Base-by-base conservation (phyloP, 2,888 invertebrate species). In the Neoitamus cyanurus region DNA sequence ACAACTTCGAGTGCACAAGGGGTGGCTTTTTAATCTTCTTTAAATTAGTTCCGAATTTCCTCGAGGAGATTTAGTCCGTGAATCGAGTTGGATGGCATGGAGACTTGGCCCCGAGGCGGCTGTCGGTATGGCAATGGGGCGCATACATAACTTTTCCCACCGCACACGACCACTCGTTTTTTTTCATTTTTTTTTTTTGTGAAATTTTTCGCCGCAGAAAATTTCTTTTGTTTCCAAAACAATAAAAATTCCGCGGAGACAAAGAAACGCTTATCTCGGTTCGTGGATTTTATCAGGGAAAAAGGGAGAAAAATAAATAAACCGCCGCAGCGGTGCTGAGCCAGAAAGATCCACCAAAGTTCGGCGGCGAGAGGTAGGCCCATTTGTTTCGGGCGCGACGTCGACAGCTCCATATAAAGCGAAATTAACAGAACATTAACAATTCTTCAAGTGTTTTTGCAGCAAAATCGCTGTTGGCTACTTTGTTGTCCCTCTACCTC, bases 261-360 rank as follows among this genome's bases (percentile, higher is more conserved):
- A 58, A 58, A 58, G 58, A 58, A 58, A 58, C 58, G 58, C 58
- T 58, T 58, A 58, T 58, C 58, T 58, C 58, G 58, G 58, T 58
- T 20, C 3, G 25, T 7, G 25, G 2, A 15, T 58, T 58, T 58
- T 58, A 58, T 20, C 6, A 48, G 9, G 20, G 20, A 5, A 20
- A 20, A 15, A 48, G 15, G n/a, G 13, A 11, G 20, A 58, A 25
- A 58, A 58, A 58, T 25, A 58, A 58, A 58, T 58, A 58, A 20
- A 58, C 58, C 13, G n/a, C 20, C 58, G 11, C 42, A 13, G n/a
- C 5, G 42, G 42, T 46, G 42, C 42, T n/a, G 6, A 46, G 42
- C 25, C 58, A 25, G 58, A 58, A 58, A 58, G 3, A 58, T 58
- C 25, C 7, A 58, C 25, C 1, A 58, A 58, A 58, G 3, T 58